A percentile compares a stretch with the other conserved stretches of the same genome.
These are phyloP conservation scores for Chironomus tentans DNA, from an alignment of 2,888 invertebrate species.

Conservation along the genomic window DNA sequence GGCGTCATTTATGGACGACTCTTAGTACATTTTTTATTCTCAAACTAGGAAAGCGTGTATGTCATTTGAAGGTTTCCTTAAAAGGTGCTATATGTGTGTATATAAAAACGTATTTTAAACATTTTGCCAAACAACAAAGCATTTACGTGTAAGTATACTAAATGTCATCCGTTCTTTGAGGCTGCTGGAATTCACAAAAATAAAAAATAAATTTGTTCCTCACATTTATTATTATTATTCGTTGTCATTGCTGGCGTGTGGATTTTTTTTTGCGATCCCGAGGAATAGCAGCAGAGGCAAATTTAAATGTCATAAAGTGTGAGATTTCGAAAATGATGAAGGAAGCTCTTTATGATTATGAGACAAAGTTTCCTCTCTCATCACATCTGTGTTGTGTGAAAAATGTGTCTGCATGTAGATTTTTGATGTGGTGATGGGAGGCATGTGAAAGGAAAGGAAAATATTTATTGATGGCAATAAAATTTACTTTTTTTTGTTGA, in stretches of 20 bases:
- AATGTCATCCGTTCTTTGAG: conserved; percentile 5
- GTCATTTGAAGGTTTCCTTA: conserved; percentile 9
- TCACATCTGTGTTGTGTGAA: not conserved
- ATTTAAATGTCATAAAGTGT: not conserved
- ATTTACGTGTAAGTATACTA: not conserved
- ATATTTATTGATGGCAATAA: not conserved
- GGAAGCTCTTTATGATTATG: not conserved
- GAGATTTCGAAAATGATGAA: not conserved
- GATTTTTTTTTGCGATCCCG: not conserved
- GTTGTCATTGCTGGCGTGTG: not conserved
- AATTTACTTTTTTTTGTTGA: not conserved
- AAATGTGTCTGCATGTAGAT: no score
- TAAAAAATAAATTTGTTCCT: not conserved
- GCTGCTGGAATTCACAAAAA: not conserved
- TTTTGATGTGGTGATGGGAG: no score
- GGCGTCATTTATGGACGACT: no score
- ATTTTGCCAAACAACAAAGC: not conserved
- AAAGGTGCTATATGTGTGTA: not conserved
- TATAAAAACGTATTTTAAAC: conserved; percentile 2
- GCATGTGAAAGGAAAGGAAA: not conserved
- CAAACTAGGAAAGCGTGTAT: not conserved
- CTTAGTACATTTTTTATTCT: not conserved
- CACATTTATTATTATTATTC: not conserved
- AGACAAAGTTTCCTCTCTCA: not conserved
- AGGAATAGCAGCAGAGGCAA: not conserved